These are phyloP conservation scores for Zosterops borbonicus DNA, from an alignment of 2,113 vertebrate species.

Conservation along the genomic window DNA sequence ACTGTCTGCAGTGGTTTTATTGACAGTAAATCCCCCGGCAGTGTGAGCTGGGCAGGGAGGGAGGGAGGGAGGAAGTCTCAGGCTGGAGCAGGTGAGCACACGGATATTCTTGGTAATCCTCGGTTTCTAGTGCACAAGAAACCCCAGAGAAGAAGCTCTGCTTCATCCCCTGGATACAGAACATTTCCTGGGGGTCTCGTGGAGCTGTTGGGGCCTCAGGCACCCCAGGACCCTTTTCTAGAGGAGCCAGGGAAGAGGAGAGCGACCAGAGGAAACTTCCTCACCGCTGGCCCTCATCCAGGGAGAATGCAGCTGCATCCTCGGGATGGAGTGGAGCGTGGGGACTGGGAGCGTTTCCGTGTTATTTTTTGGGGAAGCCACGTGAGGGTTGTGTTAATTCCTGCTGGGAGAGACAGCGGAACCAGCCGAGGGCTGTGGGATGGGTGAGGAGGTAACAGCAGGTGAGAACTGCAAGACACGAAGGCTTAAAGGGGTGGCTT, in stretches of 20 bases:
- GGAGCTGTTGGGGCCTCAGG: accelerated
- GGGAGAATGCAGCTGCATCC: slow-evolving; percentile 55
- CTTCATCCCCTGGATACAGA: background rate
- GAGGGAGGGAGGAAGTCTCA: background rate
- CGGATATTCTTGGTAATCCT: background rate
- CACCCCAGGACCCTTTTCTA: background rate
- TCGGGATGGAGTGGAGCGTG: slow-evolving; percentile 26
- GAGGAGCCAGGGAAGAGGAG: background rate
- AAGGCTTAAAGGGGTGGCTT: background rate
- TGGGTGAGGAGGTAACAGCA: background rate
- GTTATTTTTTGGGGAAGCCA: slow-evolving; percentile 13
- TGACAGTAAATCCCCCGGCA: background rate
- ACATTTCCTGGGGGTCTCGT: accelerated
- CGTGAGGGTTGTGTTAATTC: slow-evolving; percentile 45
- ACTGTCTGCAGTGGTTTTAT: slow-evolving; percentile 1
- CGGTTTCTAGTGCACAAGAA: background rate
- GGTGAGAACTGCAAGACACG: background rate
- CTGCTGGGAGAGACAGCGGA: background rate
- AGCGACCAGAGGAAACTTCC: background rate
- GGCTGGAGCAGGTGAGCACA: background rate
- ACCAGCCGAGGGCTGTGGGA: background rate
- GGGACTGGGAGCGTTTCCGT: slow-evolving; percentile 13
- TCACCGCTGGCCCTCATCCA: background rate
- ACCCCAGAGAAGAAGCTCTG: background rate
- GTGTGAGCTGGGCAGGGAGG: background rate